Evolutionary conservation across 2,113 vertebrate species (phyloP), one percentile per base, ranked within the genome.

Genomic region (Protobothrops mucrosquamatus): DNA sequence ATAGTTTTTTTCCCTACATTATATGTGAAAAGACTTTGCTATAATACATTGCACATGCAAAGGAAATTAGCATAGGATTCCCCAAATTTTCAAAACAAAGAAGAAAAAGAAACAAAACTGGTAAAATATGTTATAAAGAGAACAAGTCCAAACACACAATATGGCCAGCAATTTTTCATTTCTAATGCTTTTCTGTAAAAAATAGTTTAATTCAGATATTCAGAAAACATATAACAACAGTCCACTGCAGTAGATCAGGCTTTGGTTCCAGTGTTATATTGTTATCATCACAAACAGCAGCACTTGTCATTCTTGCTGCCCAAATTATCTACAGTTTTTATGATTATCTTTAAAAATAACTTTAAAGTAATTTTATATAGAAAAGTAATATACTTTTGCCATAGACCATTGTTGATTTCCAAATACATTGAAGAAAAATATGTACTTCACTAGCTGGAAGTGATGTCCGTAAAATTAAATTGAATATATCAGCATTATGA

Each of bases 391-490:
- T 12, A n/a, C 54, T 10, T 2, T 18, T 90, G 22, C 88, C 51
- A 22, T 90, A 48, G 59, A 94, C 93, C 5, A 20, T 55, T 95
- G 89, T 34, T 92, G 46, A 24, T 91, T 92, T 87, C 90, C 81
- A 96, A 64, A 0, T 92, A 93, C 94, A 91, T 88, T 56, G 3
- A 93, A 39, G 18, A 52, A 91, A 81, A 90, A 93, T 89, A 29
- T 4, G n/a, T 88, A 3, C 0, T 89, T 94, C 26, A 92, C 57
- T 74, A 85, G 6, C 3, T 90, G 46, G 59, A 92, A 3, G 74
- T 94, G 48, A 88, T 89, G 89, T 92, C 92, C 89, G 88, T 94
- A 95, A 96, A 97, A 95, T 3, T 2, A 91, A 95, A 85, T 43
- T 55, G 23, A 69, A 94, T 5, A 92, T 46, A 89, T 0, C 9